Percentiles rank a stretch among this genome's conserved stretches.
Evolutionary conservation across 2,113 vertebrate species (phyloP).

Genomic region (Oryzias curvinotus): DNA sequence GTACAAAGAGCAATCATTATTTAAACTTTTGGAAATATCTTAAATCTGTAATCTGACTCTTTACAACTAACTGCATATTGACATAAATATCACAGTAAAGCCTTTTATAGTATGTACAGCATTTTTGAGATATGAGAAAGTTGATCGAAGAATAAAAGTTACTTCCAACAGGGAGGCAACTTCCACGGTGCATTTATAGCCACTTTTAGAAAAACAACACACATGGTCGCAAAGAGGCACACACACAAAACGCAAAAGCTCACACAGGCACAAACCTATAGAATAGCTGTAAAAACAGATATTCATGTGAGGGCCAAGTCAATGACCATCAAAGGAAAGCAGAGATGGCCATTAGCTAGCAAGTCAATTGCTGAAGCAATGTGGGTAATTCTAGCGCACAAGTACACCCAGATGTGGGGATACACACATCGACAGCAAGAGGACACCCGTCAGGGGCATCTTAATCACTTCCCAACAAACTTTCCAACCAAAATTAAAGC

Average conservation of each 20-base stretch:
- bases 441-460: slow-evolving; percentile 75
- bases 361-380: slow-evolving; percentile 81
- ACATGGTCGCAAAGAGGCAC: neutral
- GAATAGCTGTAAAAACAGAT: slow-evolving; percentile 68
- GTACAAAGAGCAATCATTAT: neutral
- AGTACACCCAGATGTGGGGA: slow-evolving; percentile 67
- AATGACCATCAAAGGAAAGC: slow-evolving; percentile 82
- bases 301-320: slow-evolving; percentile 77
- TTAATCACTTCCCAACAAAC: slow-evolving; percentile 47
- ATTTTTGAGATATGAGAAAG: no score
- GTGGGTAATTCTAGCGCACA: slow-evolving; percentile 79
- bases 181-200: no score
- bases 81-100: no score
- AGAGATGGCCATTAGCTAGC: slow-evolving; percentile 80
- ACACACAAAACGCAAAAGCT: slow-evolving; percentile 16
- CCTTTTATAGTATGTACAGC: no score
- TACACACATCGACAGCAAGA: slow-evolving; percentile 80
- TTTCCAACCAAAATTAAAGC: slow-evolving; percentile 11
- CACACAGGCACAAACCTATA: slow-evolving; percentile 36
- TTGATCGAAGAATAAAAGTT: no score
- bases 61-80: no score
- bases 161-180: no score
- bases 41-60: no score
- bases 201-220: no score
- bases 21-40: neutral